A percentile compares a stretch with the other conserved stretches of the same genome.
Conservation (phyloP, 2,888 invertebrate species). For the Drosophila trichaetosa region DNA sequence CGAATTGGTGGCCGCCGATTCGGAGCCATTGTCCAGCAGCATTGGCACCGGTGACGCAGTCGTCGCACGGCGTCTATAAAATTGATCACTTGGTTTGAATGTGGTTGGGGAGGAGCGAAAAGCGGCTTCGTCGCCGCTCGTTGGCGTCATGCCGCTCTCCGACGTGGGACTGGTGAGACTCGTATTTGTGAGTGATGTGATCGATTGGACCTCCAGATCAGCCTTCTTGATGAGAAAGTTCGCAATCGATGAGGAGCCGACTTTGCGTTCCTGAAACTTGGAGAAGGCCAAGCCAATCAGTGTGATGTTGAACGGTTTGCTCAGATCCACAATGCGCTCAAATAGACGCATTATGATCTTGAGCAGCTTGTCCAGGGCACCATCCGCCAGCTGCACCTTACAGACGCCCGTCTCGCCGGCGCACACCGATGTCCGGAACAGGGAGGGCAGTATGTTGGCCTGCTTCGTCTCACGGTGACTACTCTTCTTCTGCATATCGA, state of each 20-base stretch:
- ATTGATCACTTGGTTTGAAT: conserved; percentile 83
- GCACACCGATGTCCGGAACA: conserved; percentile 85
- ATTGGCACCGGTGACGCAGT: conserved; percentile 84
- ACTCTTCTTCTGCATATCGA: conserved; percentile 88
- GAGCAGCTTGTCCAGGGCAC: conserved; percentile 88
- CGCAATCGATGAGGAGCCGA: conserved; percentile 90
- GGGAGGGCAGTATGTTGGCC: conserved; percentile 89
- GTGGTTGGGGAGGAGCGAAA: conserved; percentile 83
- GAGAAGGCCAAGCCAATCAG: conserved; percentile 92
- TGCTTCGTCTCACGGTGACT: conserved; percentile 91
- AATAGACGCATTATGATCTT: conserved; percentile 90
- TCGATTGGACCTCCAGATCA: conserved; percentile 91
- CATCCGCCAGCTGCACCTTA: conserved; percentile 84
- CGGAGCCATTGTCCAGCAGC: conserved; percentile 82
- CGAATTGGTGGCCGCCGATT: conserved; percentile 83
- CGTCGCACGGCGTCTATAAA: conserved; percentile 82
- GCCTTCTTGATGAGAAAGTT: conserved; percentile 89
- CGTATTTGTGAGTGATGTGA: conserved; percentile 87
- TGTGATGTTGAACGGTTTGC: conserved; percentile 92
- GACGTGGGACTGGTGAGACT: conserved; percentile 68
- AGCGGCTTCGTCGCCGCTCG: conserved; percentile 71
- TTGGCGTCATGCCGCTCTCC: conserved; percentile 53
- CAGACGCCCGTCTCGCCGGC: conserved; percentile 83
- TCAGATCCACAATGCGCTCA: conserved; percentile 89
- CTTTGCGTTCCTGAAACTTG: conserved; percentile 90